phyloP scores from a whole-genome alignment of 2,888 invertebrate species.

The Epistrophe eligans region DNA sequence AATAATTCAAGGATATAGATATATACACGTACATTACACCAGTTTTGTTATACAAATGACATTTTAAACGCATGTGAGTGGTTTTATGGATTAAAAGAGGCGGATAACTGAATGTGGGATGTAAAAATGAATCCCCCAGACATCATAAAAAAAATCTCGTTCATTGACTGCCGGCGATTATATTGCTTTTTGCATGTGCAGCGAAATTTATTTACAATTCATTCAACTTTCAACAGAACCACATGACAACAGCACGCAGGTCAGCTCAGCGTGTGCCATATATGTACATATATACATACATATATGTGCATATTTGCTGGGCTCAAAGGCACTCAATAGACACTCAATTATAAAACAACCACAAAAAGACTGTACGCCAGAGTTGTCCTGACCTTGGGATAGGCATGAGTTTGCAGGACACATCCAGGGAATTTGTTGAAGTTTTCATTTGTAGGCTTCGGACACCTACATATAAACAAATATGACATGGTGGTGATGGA shows the following conservation, averaged over 20 bases:
- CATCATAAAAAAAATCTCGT: constrained; percentile 13
- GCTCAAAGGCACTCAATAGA: constrained; percentile 24
- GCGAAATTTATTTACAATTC: constrained; percentile 49
- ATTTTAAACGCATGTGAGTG: constrained; percentile 16
- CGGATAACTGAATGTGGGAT: not conserved
- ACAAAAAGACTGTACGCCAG: not conserved
- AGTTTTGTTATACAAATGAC: not conserved
- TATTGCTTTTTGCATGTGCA: constrained; percentile 30
- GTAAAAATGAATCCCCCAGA: constrained; percentile 1
- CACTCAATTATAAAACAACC: constrained; percentile 47
- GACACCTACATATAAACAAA: too few species aligned
- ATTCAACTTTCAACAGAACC: constrained; percentile 44
- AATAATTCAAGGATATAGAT: constrained; percentile 40
- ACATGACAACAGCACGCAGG: constrained; percentile 61
- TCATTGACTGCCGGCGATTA: constrained; percentile 55
- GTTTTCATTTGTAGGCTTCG: not conserved
- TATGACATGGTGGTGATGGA: too few species aligned
- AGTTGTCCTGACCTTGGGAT: not conserved
- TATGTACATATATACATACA: not conserved
- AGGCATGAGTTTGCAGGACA: not conserved
- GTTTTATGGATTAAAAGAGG: not conserved
- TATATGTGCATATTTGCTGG: constrained; percentile 24
- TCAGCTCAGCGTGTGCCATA: constrained; percentile 2
- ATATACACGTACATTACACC: too few species aligned
- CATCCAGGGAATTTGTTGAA: not conserved